These are phyloP conservation scores for Macaca nemestrina DNA, from an alignment of 2,113 vertebrate species.

Conservation along the genomic window DNA sequence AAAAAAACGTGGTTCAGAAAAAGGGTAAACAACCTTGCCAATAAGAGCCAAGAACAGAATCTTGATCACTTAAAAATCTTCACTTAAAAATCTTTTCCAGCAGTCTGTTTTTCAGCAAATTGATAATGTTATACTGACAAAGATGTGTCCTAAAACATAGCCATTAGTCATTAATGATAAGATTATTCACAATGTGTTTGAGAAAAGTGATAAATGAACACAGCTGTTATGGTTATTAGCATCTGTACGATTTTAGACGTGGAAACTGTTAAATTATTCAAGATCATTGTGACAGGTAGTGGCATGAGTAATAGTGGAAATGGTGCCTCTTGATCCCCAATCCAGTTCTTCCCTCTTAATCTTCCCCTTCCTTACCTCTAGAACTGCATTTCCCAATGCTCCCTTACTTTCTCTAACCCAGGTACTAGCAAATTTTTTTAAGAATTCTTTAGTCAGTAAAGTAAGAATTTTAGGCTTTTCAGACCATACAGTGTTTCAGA, in stretches of 20 bases:
- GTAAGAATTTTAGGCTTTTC: background rate
- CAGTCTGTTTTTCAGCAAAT: conserved; percentile 14
- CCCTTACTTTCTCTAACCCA: background rate
- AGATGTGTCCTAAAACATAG: background rate
- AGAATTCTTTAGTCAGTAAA: background rate
- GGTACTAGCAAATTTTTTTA: background rate
- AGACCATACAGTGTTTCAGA: background rate
- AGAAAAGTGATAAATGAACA: background rate
- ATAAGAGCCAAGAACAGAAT: background rate
- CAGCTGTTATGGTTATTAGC: background rate
- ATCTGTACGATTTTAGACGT: background rate
- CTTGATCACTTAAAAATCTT: conserved; percentile 24
- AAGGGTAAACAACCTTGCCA: background rate
- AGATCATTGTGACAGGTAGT: background rate
- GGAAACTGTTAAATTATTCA: background rate
- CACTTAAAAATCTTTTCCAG: background rate
- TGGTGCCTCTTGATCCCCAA: background rate
- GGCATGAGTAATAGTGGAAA: background rate
- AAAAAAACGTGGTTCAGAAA: background rate
- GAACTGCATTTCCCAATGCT: background rate
- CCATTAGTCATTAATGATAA: background rate
- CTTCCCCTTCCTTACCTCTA: background rate
- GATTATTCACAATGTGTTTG: background rate
- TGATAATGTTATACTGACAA: background rate
- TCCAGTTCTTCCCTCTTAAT: background rate